Conservation (phyloP, 1,140 invertebrate species). For the Drosophila teissieri region DNA sequence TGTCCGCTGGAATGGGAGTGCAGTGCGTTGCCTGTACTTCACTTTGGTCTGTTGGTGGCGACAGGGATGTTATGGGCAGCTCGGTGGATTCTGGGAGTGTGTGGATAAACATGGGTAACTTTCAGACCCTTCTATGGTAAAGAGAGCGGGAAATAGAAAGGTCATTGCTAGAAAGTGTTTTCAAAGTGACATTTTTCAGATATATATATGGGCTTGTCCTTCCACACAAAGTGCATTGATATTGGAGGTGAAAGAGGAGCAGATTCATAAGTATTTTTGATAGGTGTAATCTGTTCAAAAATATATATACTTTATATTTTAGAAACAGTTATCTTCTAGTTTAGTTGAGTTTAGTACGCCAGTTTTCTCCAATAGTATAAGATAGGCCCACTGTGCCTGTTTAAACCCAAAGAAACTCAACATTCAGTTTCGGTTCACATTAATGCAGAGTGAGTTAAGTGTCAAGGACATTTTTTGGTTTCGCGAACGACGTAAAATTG, state of each 20-base stretch:
- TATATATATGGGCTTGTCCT: conserved; percentile 8
- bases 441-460: conserved; percentile 83
- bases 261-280: not conserved
- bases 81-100: conserved; percentile 20
- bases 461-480: conserved; percentile 83
- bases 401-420: conserved; percentile 57
- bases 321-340: too few relatives aligned
- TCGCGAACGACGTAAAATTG: conserved; percentile 74
- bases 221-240: too few relatives aligned
- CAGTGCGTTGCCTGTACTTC: conserved; percentile 72
- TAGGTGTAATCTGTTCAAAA: not conserved
- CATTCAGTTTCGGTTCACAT: conserved; percentile 81
- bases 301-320: too few relatives aligned
- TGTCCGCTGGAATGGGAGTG: conserved; percentile 61
- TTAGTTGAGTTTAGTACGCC: too few relatives aligned
- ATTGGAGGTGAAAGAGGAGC: too few relatives aligned
- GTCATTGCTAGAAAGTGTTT: conserved; percentile 60
- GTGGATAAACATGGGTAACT: conserved; percentile 44
- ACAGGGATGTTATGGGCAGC: conserved; percentile 11
- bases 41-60: conserved; percentile 43
- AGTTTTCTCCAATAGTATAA: too few relatives aligned
- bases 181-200: conserved; percentile 46
- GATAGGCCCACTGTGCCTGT: conserved; percentile 44
- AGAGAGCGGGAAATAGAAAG: conserved; percentile 21
- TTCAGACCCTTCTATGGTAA: not conserved